Evolutionary conservation across 2,888 invertebrate species (phyloP), one percentile per base, ranked within the genome.

Genomic region (Dasypogon diadema): DNA sequence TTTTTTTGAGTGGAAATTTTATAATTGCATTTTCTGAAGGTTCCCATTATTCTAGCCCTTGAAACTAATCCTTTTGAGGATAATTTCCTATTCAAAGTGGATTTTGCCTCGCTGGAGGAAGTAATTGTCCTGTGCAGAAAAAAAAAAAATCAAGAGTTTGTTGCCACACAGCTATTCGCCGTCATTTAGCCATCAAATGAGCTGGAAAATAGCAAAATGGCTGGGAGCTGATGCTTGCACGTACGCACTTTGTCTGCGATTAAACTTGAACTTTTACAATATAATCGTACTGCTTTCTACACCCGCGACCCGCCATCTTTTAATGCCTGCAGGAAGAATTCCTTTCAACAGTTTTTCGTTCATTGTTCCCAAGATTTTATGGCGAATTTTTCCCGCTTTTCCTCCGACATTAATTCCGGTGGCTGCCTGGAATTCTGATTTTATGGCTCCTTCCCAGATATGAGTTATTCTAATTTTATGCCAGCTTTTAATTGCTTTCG

Each of bases 171-270:
- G 18, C 3, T 21, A 72, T 30, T 51, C 26, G 72, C 26, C 12
- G 54, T 54, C 51, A 72, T 72, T 72, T 72, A 72, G 24, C 54
- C 72, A 30, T n/a, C 30, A 72, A 72, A 72, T 72, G 72, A 54
- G 55, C 22, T 72, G 72, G 72, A 72, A 72, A 72, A 72, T 21
- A 18, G 51, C 21, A 48, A 70, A 70, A 70, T n/a, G n/a, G n/a
- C 46, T 26, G 24, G 54, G n/a, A 51, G 30, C 6, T 51, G 51
- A 51, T 51, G 51, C 18, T 8, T 51, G 51, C 51, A 51, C 30
- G 26, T 56, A 56, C 56, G 56, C 56, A 56, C 14, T 26, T 26
- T n/a, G 56, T 24, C 56, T 21, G 2, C 30, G 56, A 56, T 56
- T 56, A 56, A 56, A 56, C 56, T 26, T 56, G 56, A 56, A 56